These are phyloP conservation scores for Electrona antarctica DNA, from an alignment of 2,113 vertebrate species.

Conservation along the genomic window DNA sequence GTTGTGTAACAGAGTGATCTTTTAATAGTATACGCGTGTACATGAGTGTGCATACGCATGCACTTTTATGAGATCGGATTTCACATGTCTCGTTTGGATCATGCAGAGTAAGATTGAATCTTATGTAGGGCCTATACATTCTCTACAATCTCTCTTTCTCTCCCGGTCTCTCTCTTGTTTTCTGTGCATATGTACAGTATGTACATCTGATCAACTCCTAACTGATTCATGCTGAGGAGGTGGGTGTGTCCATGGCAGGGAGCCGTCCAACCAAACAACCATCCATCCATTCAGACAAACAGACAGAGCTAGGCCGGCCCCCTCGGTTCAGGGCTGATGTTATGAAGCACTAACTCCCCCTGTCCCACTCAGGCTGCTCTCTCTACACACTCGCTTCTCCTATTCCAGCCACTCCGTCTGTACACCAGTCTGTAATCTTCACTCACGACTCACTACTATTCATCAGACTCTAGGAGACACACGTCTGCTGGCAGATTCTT, in stretches of 20 bases:
- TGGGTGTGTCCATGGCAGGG: conserved; percentile 69
- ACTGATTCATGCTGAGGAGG: conserved; percentile 56
- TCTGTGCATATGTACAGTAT: too few species aligned
- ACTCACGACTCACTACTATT: conserved; percentile 42
- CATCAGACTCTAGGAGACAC: conserved; percentile 54
- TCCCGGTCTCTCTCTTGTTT: conserved; percentile 8
- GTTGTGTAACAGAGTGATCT: not conserved
- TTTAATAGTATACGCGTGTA: conserved; percentile 23
- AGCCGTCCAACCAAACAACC: not conserved
- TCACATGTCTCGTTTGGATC: not conserved
- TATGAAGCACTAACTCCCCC: conserved; percentile 53
- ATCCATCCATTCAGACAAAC: too few species aligned
- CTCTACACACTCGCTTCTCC: conserved; percentile 55
- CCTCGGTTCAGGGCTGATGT: conserved; percentile 39
- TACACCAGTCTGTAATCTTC: conserved; percentile 53
- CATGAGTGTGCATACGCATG: conserved; percentile 32
- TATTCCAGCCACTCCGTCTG: conserved; percentile 62
- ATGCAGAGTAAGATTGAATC: conserved; percentile 1
- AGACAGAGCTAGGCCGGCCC: too few species aligned
- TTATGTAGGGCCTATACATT: too few species aligned
- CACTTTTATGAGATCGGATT: conserved; percentile 39
- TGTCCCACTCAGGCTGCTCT: conserved; percentile 74
- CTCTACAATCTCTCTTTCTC: not conserved
- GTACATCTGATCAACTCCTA: conserved; percentile 46
- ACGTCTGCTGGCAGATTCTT: conserved; percentile 42